Base-by-base conservation (phyloP, 2,888 invertebrate genomes). In the Macroteleia sp. region DNA sequence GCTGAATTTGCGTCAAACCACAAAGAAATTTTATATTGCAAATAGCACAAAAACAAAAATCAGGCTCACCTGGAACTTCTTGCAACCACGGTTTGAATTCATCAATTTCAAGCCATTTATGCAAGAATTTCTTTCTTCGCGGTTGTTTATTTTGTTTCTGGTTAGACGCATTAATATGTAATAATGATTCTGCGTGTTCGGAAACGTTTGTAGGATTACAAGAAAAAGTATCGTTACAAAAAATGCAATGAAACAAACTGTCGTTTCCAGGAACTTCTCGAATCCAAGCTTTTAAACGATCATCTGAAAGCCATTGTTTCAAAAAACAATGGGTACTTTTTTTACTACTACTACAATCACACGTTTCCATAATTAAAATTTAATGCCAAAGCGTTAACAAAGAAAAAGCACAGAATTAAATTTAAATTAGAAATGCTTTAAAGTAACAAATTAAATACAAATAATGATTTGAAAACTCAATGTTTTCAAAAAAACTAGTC, bases 61-160 rank as follows among this genome's bases (percentile, higher is more conserved):
- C 14, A 2, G 30, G 32, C 30, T 57, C 9, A 12, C 14, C n/a
- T 12, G 57, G 42, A 3, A 57, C 32, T 57, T 57, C 57, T 32
- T 57, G 57, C 42, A 57, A 44, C 44, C 44, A 44, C 32, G 42
- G 44, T 20, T 57, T 57, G 17, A 30, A 57, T 2, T 1, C 4
- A 1, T 57, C 57, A 0, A 32, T 9, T 28, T 57, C 42, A 20
- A 57, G 44, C 57, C 57, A 57, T 57, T 57, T 14, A 17, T 22
- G 56, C 19, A 57, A 41, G 12, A 57, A 42, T 19, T 57, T 41
- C 30, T 12, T 25, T n/a, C 30, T 42, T 1, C 14, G 25, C 10
- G 16, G n/a, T n/a, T 1, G 1, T 3, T 14, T 9, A 1, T 10
- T 17, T 19, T 25, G n/a, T 1, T 28, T 0, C 12, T n/a, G 3